A percentile compares a stretch with the other conserved stretches of the same genome.
Evolutionary conservation across 2,888 invertebrate genomes (phyloP).

Genomic region (Lutraria lutraria): DNA sequence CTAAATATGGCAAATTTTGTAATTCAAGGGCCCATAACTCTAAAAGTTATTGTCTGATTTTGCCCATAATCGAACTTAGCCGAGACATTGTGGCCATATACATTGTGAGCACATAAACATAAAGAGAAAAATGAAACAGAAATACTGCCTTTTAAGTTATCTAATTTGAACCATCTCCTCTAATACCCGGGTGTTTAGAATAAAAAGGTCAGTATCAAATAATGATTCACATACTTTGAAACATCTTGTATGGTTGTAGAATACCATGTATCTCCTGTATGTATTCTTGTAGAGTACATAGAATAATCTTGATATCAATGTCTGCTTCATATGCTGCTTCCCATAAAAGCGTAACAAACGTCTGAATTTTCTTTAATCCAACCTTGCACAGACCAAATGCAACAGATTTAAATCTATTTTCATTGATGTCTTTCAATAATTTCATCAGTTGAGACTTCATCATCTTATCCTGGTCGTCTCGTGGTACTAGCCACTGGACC

Average conservation of each 20-base stretch:
- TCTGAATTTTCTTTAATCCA: background rate
- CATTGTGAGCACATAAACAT: no score
- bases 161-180: no score
- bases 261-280: background rate
- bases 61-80: no score
- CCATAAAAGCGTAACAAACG: background rate
- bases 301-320: background rate
- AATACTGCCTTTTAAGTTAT: no score
- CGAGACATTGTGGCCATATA: no score
- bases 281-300: background rate
- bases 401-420: background rate
- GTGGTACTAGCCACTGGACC: background rate
- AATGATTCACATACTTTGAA: background rate
- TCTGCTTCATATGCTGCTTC: background rate
- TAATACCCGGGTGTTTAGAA: no score
- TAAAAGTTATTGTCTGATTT: no score
- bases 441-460: background rate
- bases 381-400: background rate
- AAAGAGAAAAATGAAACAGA: no score
- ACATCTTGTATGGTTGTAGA: background rate
- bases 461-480: background rate
- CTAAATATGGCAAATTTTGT: no score
- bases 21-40: no score
- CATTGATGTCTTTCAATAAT: background rate
- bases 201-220: no score